phyloP scores from a whole-genome alignment of 2,888 invertebrate species.

The Coelinius sp. region DNA sequence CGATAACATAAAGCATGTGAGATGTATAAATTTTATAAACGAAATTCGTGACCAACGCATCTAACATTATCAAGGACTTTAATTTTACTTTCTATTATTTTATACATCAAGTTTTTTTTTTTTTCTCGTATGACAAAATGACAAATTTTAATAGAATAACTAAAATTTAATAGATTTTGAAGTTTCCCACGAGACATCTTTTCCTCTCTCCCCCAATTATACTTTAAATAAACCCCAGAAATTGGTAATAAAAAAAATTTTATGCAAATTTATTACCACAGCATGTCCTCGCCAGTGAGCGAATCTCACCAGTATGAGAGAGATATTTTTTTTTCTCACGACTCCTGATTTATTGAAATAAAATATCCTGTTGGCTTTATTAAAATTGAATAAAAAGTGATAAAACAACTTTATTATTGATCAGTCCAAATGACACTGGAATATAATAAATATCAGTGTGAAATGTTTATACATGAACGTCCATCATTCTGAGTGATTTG shows the following conservation, averaged over 20 bases:
- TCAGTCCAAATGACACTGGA: neutral
- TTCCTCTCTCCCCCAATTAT: conserved; percentile 6
- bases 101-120: neutral
- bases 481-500: conserved; percentile 8
- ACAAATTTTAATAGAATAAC: neutral
- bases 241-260: conserved; percentile 18
- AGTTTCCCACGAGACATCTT: conserved; percentile 16
- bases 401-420: conserved; percentile 3
- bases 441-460: neutral
- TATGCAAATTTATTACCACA: conserved; percentile 19
- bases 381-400: neutral
- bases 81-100: neutral
- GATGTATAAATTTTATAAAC: conserved; percentile 29
- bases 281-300: neutral
- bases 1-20: conserved; percentile 45
- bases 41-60: conserved; percentile 42
- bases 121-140: neutral
- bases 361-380: neutral
- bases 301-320: neutral
- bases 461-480: neutral
- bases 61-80: neutral
- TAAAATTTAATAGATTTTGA: neutral
- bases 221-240: conserved; percentile 7
- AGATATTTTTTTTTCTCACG: conserved; percentile 18
- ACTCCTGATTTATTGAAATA: neutral